Percentiles rank a stretch among this genome's conserved stretches.
Evolutionary conservation across 2,888 invertebrate species (phyloP).

Genomic region (Chouioia cunea): DNA sequence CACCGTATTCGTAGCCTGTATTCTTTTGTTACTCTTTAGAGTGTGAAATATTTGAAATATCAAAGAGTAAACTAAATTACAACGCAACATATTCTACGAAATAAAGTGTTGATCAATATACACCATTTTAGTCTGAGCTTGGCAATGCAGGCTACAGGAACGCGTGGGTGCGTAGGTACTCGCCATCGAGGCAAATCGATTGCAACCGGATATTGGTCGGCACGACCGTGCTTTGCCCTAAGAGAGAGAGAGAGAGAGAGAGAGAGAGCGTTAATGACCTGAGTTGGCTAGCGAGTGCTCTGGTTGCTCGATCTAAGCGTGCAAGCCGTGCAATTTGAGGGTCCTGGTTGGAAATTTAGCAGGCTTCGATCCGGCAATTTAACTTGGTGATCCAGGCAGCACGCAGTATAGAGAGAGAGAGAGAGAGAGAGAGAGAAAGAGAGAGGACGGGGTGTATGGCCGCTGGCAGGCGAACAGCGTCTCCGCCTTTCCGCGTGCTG

Average conservation of each 20-base stretch:
- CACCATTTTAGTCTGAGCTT: too few species aligned
- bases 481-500: conserved; percentile 33
- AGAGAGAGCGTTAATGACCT: not conserved
- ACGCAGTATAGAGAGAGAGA: conserved; percentile 2
- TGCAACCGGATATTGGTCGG: conserved; percentile 42
- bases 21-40: too few species aligned
- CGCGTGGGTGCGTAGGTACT: not conserved
- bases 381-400: conserved; percentile 38
- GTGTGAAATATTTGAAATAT: too few species aligned
- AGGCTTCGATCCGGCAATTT: conserved; percentile 48
- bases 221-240: conserved; percentile 4
- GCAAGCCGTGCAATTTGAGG: conserved; percentile 47
- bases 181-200: conserved; percentile 27
- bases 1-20: too few species aligned
- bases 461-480: not conserved
- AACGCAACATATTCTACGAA: too few species aligned
- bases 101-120: too few species aligned
- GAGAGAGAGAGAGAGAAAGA: conserved; percentile 23
- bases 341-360: conserved; percentile 44
- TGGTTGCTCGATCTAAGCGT: conserved; percentile 36
- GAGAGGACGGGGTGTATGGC: conserved; percentile 29
- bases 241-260: conserved; percentile 19
- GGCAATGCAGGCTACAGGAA: too few species aligned
- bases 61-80: too few species aligned
- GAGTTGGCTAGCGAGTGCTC: not conserved